Conservation (phyloP, 2,888 invertebrate genomes). For the Hartigia nigra region DNA sequence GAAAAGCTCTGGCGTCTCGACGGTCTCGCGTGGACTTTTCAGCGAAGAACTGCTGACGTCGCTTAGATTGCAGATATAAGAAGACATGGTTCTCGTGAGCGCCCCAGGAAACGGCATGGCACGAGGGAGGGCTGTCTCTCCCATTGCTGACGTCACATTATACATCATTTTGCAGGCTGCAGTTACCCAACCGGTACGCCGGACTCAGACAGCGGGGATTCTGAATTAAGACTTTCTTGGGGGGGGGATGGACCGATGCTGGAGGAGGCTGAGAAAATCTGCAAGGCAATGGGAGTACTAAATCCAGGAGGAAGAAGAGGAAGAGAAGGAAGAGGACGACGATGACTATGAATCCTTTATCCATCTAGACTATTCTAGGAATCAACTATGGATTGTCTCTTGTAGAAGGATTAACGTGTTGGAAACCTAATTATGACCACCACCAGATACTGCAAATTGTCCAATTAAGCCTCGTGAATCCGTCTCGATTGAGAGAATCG, state of each 20-base stretch:
- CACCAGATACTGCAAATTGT: not conserved
- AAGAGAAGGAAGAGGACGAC: not conserved
- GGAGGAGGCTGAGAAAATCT: not conserved
- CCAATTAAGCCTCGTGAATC: not conserved
- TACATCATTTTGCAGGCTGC: slow-evolving; percentile 7
- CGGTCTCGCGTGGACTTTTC: slow-evolving; percentile 5
- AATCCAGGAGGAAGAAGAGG: not conserved
- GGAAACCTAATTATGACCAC: slow-evolving; percentile 7
- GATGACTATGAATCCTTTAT: not conserved
- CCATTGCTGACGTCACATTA: slow-evolving; percentile 20
- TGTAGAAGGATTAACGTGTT: not conserved
- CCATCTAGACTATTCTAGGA: not conserved
- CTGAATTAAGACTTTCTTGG: not conserved
- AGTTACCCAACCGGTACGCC: not conserved
- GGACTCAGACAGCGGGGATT: not conserved
- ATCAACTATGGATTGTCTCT: not conserved
- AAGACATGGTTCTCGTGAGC: not conserved
- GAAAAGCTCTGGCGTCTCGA: not conserved
- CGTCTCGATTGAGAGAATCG: not conserved
- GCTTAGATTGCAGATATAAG: slow-evolving; percentile 17
- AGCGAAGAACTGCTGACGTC: slow-evolving; percentile 13
- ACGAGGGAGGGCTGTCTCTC: slow-evolving; percentile 8
- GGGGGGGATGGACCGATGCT: not conserved
- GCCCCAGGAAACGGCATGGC: not conserved
- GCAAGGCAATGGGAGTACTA: not conserved